phyloP scores from a whole-genome alignment of 2,888 invertebrate genomes.

The Cyrtodaria siliqua region DNA sequence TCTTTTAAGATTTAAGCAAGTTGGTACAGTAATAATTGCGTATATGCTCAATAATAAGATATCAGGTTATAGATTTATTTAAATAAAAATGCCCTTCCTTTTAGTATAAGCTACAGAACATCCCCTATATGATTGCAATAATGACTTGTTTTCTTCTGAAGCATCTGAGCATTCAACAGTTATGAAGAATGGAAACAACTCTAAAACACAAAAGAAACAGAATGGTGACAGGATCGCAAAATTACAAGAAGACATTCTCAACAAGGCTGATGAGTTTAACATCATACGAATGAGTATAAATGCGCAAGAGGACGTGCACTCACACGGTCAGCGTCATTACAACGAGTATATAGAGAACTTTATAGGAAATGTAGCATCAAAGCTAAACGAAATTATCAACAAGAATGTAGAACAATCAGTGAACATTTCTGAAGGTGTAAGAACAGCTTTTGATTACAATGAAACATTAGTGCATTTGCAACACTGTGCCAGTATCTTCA shows the following conservation, averaged over 20 bases:
- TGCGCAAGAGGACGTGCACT: background rate
- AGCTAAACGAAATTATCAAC: conserved; percentile 37
- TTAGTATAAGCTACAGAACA: no score
- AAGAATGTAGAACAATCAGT: background rate
- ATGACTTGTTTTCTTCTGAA: no score
- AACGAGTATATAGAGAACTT: conserved; percentile 65
- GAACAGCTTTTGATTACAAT: conserved; percentile 34
- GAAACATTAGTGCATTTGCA: conserved; percentile 64
- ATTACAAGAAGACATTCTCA: conserved; percentile 21
- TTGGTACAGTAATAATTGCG: no score
- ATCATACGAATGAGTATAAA: background rate
- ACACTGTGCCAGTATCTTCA: conserved; percentile 46
- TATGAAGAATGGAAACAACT: no score
- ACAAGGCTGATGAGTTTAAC: conserved; percentile 6
- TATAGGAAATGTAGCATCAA: conserved; percentile 27
- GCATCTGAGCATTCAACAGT: no score
- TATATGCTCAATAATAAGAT: no score
- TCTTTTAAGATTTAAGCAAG: no score
- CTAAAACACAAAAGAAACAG: no score
- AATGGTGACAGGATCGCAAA: conserved; percentile 6
- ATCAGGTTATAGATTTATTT: no score
- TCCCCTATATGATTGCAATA: no score
- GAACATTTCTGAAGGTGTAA: conserved; percentile 5
- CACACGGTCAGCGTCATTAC: conserved; percentile 10
- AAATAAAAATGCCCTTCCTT: no score